phyloP scores from a whole-genome alignment of 2,888 invertebrate genomes.

The Diarsia rubi region DNA sequence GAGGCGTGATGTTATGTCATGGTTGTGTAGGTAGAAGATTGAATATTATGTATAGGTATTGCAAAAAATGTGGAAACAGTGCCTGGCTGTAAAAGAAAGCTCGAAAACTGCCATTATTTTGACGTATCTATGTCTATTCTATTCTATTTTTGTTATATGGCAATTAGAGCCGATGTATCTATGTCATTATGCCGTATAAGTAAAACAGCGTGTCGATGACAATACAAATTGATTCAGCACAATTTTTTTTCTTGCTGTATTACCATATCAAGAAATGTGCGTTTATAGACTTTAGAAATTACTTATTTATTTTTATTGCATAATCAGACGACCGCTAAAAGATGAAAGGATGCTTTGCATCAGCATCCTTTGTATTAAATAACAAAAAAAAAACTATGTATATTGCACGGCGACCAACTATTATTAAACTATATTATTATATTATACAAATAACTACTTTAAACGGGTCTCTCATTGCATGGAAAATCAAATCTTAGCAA shows the following conservation, averaged over 20 bases:
- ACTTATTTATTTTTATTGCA: not conserved
- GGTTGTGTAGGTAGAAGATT: not conserved
- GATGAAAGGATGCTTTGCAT: too few relatives aligned
- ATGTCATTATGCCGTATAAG: not conserved
- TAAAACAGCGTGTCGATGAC: not conserved
- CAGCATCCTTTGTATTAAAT: not conserved
- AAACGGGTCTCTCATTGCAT: too few relatives aligned
- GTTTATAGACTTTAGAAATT: not conserved
- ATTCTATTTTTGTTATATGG: too few relatives aligned
- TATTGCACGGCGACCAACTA: too few relatives aligned
- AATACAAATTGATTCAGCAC: too few relatives aligned
- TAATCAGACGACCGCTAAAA: not conserved
- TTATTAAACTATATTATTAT: too few relatives aligned
- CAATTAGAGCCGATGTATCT: too few relatives aligned
- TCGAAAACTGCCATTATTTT: not conserved
- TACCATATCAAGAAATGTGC: too few relatives aligned
- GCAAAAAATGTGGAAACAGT: not conserved
- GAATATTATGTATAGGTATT: not conserved
- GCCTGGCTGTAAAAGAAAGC: not conserved
- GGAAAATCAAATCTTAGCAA: too few relatives aligned
- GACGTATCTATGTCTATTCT: not conserved
- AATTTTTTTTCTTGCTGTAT: too few relatives aligned
- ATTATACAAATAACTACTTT: too few relatives aligned
- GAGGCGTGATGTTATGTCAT: not conserved
- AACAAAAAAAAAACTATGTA: too few relatives aligned